Evolutionary conservation across 2,113 vertebrate species (phyloP).

Genomic region (Indicator indicator): DNA sequence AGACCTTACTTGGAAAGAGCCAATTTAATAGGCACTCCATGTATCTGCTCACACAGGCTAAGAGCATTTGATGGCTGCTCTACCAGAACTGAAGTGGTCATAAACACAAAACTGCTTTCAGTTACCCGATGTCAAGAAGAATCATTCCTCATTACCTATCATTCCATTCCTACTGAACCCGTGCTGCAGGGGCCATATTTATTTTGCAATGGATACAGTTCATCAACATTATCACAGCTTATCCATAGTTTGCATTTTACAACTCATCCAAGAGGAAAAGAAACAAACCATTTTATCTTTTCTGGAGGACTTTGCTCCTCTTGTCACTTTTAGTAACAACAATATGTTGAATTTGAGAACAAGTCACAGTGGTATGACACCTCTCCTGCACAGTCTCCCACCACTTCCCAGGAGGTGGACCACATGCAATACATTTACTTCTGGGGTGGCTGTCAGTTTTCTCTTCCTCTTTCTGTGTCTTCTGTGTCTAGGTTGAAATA

Average conservation of each 20-base stretch:
- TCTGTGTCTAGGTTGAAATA: not conserved
- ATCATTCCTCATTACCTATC: not conserved
- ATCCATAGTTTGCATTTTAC: not conserved
- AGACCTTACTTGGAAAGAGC: not conserved
- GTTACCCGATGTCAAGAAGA: not conserved
- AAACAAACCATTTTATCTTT: not conserved
- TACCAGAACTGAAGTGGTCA: not conserved
- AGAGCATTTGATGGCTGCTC: not conserved
- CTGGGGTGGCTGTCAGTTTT: not conserved
- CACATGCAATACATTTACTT: not conserved
- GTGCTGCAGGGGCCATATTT: not conserved
- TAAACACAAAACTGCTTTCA: not conserved
- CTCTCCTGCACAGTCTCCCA: not conserved
- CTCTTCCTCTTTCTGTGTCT: not conserved
- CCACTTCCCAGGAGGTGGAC: not conserved
- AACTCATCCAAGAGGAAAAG: not conserved
- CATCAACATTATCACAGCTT: not conserved
- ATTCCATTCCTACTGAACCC: not conserved
- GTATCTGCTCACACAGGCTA: not conserved
- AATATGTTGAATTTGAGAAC: not conserved
- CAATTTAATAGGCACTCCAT: not conserved
- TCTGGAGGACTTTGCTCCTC: not conserved
- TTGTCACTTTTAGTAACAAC: not conserved
- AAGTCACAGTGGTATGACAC: not conserved
- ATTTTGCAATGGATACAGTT: not conserved